Evolutionary conservation across 1,140 invertebrate species (phyloP).

Genomic region (Drosophila busckii): DNA sequence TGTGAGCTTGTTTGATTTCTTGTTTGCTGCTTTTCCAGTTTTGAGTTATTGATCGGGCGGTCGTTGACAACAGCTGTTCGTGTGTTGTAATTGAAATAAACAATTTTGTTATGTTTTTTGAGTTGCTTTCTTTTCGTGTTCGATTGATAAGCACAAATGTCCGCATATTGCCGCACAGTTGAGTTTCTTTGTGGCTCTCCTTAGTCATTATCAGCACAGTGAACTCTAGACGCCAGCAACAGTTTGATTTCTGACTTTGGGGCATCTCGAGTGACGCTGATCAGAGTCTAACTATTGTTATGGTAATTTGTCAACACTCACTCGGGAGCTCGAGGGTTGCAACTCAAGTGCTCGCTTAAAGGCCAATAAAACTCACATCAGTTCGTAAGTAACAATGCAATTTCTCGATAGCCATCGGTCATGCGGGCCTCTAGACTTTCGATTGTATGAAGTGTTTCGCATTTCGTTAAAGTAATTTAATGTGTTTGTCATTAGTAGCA

Average conservation of each 20-base stretch:
- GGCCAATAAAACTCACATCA: slow-evolving; percentile 37
- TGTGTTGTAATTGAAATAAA: slow-evolving; percentile 55
- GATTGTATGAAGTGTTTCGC: slow-evolving; percentile 45
- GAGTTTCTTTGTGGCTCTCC: slow-evolving; percentile 17
- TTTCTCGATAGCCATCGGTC: slow-evolving; percentile 51
- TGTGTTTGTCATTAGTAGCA: slow-evolving; percentile 41
- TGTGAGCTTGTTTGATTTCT: slow-evolving; percentile 45
- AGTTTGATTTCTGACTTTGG: slow-evolving; percentile 31
- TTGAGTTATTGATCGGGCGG: slow-evolving; percentile 5
- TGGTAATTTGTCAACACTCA: slow-evolving; percentile 35
- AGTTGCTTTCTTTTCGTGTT: slow-evolving; percentile 10
- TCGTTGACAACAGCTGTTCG: slow-evolving; percentile 44
- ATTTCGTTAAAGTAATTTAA: slow-evolving; percentile 40
- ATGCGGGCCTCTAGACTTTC: slow-evolving; percentile 34
- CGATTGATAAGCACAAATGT: slow-evolving; percentile 44
- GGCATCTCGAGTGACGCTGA: slow-evolving; percentile 19
- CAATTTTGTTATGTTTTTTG: slow-evolving; percentile 21
- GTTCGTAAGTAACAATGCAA: slow-evolving; percentile 35
- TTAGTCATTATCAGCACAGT: slow-evolving; percentile 46
- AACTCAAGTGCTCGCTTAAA: slow-evolving; percentile 28
- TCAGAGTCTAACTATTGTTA: slow-evolving; percentile 13
- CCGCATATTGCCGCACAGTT: slow-evolving; percentile 43
- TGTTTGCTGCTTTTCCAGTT: slow-evolving; percentile 24
- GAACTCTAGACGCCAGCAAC: slow-evolving; percentile 2
- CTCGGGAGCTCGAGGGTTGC: too few species aligned